Conservation (phyloP, 2,797 vertebrate genomes). For the Petrocephalus sullivani region DNA sequence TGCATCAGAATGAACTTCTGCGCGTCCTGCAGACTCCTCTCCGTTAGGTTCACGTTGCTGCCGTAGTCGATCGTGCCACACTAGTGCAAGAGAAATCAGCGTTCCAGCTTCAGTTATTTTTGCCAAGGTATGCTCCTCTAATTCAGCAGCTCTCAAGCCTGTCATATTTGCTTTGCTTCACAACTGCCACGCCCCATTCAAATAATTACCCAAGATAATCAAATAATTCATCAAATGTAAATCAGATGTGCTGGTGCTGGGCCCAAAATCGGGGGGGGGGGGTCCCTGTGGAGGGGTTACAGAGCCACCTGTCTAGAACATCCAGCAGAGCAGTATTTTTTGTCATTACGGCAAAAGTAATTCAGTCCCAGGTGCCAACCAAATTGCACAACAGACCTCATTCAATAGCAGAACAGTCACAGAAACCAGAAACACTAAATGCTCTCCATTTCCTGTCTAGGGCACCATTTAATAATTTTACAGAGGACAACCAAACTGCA, state of each 20-base stretch:
- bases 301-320: neutral
- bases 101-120: neutral
- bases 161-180: neutral
- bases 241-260: neutral
- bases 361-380: neutral
- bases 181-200: neutral
- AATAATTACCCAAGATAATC: neutral
- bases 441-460: neutral
- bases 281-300: neutral
- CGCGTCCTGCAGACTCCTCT: constrained; percentile 88
- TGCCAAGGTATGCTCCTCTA: neutral
- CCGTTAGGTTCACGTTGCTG: constrained; percentile 77
- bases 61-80: constrained; percentile 85
- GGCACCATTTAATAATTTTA: neutral
- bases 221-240: neutral
- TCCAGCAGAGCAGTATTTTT: neutral
- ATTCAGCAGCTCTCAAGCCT: neutral
- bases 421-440: neutral
- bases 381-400: neutral
- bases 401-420: neutral
- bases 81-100: constrained; percentile 43
- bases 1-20: constrained; percentile 91
- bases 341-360: neutral
- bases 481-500: neutral
- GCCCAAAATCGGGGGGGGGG: neutral